Evolutionary conservation across 2,797 vertebrate species (phyloP), one percentile per base, ranked within the genome.

Genomic region (Lemur catta): DNA sequence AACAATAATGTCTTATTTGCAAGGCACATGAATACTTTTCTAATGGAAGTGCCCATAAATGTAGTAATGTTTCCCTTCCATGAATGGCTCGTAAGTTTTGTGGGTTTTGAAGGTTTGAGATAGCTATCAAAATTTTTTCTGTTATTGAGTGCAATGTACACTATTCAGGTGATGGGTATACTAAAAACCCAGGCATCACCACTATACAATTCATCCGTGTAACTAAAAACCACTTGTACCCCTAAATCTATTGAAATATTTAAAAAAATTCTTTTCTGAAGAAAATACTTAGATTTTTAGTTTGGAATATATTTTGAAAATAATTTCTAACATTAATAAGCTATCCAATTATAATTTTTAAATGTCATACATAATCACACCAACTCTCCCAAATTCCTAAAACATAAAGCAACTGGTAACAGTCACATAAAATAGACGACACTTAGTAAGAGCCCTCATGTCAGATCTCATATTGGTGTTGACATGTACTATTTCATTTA

Each of bases 271-370:
- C n/a, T 28, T 8, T 65, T n/a, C 33, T n/a, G 35, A 89, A 35
- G 50, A 5, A 95, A 94, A 90, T 75, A 48, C 22, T 72, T 95
- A 61, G 52, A 57, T 41, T 89, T 76, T 92, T 81, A 86, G 12
- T 55, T 92, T 69, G 33, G 18, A 92, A 28, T 84, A 80, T 24
- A 57, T 67, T 30, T 59, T 3, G 4, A 55, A 81, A 94, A 87
- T 61, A 94, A 72, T 74, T 78, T 50, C 24, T n/a, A 59, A 78
- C 18, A 63, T 72, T 63, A 78, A 78, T 72, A 67, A 91, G 57
- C 1, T 76, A 76, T 14, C 4, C 17, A 90, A 35, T 74, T 80
- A 63, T 82, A 79, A 74, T 55, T 84, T 76, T 46, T 84, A 61
- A 87, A 65, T 63, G 14, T 63, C n/a, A 46, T 48, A 55, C n/a